These are phyloP conservation scores for Argentina silus DNA, from an alignment of 2,797 vertebrate genomes.

Conservation along the genomic window DNA sequence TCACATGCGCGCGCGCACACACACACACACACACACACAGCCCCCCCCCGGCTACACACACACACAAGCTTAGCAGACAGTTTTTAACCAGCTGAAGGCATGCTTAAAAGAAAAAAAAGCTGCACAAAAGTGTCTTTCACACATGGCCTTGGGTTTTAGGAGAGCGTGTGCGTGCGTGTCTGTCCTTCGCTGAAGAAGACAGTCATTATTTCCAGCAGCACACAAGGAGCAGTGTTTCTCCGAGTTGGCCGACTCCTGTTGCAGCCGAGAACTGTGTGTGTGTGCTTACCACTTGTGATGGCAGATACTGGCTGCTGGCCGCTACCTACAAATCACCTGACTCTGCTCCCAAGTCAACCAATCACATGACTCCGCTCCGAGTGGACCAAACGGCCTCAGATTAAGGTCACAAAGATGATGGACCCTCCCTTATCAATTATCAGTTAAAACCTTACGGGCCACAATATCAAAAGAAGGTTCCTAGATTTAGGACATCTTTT, in stretches of 20 bases:
- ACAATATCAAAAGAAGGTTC: not conserved
- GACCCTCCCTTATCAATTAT: not conserved
- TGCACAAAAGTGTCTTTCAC: conserved; percentile 35
- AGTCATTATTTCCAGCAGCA: conserved; percentile 21
- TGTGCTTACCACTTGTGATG: not conserved
- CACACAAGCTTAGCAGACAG: not conserved
- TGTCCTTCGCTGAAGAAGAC: not conserved
- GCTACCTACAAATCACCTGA: not conserved
- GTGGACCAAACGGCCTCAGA: conserved; percentile 1
- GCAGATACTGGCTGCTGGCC: not conserved
- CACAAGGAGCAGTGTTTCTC: conserved; percentile 24
- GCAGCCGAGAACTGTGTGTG: not conserved
- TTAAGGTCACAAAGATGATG: not conserved
- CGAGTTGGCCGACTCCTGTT: not conserved
- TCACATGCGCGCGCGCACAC: too few relatives aligned
- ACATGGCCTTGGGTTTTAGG: conserved; percentile 24
- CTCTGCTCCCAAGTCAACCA: not conserved
- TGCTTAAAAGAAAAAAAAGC: conserved; percentile 25
- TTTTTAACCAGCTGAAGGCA: conserved; percentile 17
- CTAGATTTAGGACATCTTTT: too few relatives aligned
- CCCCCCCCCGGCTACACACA: conserved; percentile 9
- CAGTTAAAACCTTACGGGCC: not conserved
- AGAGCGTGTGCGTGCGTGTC: conserved; percentile 8
- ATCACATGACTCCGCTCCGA: not conserved
- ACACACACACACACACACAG: not conserved